Base-by-base conservation (phyloP, 2,797 vertebrate genomes). In the Eulemur rubriventer region DNA sequence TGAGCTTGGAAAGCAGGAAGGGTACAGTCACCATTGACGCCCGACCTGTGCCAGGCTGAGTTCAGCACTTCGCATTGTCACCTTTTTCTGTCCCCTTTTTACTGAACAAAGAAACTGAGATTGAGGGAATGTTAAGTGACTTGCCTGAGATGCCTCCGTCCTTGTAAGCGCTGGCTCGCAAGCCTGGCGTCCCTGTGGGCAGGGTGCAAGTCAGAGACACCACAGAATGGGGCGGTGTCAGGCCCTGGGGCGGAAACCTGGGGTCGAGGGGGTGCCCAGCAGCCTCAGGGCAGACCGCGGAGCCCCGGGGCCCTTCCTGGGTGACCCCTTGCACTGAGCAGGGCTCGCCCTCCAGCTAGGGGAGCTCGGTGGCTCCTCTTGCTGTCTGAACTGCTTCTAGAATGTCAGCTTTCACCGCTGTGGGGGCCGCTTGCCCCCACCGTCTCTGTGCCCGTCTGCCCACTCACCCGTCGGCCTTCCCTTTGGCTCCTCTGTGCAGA, bases 191-290 rank as follows among this genome's bases (percentile, higher is more conserved):
- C 16, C 63, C 33, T 18, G 63, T 18, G 63, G 33, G 63, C 63
- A n/a, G 57, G 35, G 35, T 1, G 0, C 35, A 24, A 33, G 7
- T 46, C 65, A 57, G 61, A n/a, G 41, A 22, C 24, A 52, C 57
- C 61, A 20, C 4, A 1, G 0, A 16, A 38, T 0, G 9, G 43
- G 16, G 18, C 16, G 14, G 18, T 0, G 43, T 52, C 7, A 0
- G 72, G 33, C 55, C 67, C 52, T 50, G 67, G n/a, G 30, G 84
- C 79, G n/a, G 43, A 48, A 41, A 1, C 0, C 69, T 33, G 33
- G 14, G 4, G 7, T 33, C 3, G 41, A 4, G 18, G 57, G 35
- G 48, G 30, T 28, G 10, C 22, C 73, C 24, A 6, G 59, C 18
- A 12, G 43, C 30, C 59, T 33, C 12, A 1, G 0, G 41, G 1